These are phyloP conservation scores for Aotus griseimembra DNA, from an alignment of 2,797 vertebrate species.

Conservation along the genomic window DNA sequence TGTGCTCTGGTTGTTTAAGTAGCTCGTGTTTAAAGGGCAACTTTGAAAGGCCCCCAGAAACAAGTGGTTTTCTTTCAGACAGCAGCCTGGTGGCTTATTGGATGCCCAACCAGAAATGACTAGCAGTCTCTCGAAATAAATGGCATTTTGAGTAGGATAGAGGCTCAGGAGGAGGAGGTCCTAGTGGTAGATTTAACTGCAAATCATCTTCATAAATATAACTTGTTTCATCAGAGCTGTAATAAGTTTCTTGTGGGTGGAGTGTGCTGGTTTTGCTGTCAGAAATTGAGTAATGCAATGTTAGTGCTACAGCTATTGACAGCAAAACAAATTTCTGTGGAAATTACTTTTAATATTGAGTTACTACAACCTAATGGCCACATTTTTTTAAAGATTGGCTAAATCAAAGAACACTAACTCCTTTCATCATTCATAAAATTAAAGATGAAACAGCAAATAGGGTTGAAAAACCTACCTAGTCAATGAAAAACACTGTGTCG, in stretches of 20 bases:
- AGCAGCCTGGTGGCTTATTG: not conserved
- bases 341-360: conserved; percentile 68
- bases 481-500: not conserved
- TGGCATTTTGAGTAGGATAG: conserved; percentile 44
- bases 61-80: not conserved
- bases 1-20: not conserved
- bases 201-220: conserved; percentile 44
- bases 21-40: conserved; percentile 2
- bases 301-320: conserved; percentile 28
- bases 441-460: conserved; percentile 40
- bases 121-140: conserved; percentile 9
- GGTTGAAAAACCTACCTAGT: not conserved
- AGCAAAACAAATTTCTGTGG: conserved; percentile 45
- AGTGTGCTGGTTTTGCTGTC: not conserved
- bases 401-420: conserved; percentile 56
- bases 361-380: conserved; percentile 60
- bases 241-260: not conserved
- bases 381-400: conserved; percentile 33
- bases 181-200: conserved; percentile 16
- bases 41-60: not conserved
- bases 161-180: conserved; percentile 24
- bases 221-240: conserved; percentile 33
- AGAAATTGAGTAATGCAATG: conserved; percentile 15
- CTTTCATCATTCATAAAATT: conserved; percentile 68
- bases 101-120: not conserved